Evolutionary conservation across 1,140 invertebrate species (phyloP).

Genomic region (Anoplolepis gracilipes): DNA sequence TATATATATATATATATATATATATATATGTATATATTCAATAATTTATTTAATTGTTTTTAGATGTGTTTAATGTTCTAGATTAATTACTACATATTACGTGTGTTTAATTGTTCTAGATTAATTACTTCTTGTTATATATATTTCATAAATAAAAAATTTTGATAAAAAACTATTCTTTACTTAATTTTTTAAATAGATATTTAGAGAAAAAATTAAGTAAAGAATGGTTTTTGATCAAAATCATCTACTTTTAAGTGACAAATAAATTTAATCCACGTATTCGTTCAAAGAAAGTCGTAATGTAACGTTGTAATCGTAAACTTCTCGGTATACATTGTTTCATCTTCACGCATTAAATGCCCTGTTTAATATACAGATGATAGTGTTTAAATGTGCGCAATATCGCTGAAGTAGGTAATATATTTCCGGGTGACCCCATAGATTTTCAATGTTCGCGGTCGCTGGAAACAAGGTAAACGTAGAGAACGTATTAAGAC

Average conservation of each 20-base stretch:
- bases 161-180: too few relatives aligned
- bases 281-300: constrained; percentile 8
- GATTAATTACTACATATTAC: too few relatives aligned
- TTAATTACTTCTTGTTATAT: too few relatives aligned
- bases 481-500: constrained; percentile 56
- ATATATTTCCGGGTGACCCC: constrained; percentile 45
- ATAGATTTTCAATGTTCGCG: constrained; percentile 40
- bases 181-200: too few relatives aligned
- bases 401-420: constrained; percentile 41
- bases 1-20: too few relatives aligned
- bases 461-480: constrained; percentile 29
- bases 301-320: constrained; percentile 68
- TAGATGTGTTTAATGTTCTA: too few relatives aligned
- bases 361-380: not conserved
- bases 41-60: too few relatives aligned
- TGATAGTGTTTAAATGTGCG: constrained; percentile 36
- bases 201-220: too few relatives aligned
- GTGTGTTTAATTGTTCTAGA: too few relatives aligned
- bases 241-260: too few relatives aligned
- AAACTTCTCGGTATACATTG: constrained; percentile 48
- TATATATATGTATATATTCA: too few relatives aligned
- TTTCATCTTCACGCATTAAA: not conserved
- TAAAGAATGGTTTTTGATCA: not conserved
- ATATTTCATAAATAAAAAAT: too few relatives aligned
- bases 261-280: not conserved